A percentile compares a stretch with the other conserved stretches of the same genome.
phyloP scores from a whole-genome alignment of 2,888 invertebrate genomes.

The Apamea anceps region DNA sequence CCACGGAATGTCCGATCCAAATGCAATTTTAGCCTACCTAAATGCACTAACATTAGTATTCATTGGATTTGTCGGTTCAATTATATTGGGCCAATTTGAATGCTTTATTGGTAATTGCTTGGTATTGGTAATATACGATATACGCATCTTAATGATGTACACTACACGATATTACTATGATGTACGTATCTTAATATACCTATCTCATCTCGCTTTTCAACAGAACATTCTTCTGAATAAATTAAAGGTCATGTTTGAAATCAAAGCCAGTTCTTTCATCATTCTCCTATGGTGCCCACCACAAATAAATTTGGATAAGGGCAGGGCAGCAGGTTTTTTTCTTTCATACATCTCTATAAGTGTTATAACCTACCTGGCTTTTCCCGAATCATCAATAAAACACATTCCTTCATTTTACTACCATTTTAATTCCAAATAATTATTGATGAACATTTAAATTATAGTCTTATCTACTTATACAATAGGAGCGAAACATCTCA shows the following conservation, averaged over 20 bases:
- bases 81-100: constrained; percentile 18
- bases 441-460: too few species aligned
- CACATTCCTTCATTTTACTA: too few species aligned
- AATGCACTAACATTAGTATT: constrained; percentile 44
- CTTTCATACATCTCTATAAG: too few species aligned
- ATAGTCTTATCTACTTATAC: too few species aligned
- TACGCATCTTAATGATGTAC: neutral
- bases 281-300: too few species aligned
- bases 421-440: too few species aligned
- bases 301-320: too few species aligned
- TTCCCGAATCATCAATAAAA: too few species aligned
- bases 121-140: neutral
- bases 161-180: neutral
- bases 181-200: neutral
- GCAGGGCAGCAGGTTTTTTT: too few species aligned
- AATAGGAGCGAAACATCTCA: too few species aligned
- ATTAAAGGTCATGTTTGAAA: neutral
- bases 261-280: neutral
- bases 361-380: too few species aligned
- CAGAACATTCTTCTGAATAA: neutral
- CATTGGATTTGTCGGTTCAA: constrained; percentile 38
- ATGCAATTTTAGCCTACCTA: constrained; percentile 45
- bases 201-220: neutral
- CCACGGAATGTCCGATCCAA: constrained; percentile 58
- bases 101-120: constrained; percentile 21